Evolutionary conservation across 23 tunicate genomes (phyloP), one percentile per base, ranked within the genome.

Genomic region (Styela plicata): DNA sequence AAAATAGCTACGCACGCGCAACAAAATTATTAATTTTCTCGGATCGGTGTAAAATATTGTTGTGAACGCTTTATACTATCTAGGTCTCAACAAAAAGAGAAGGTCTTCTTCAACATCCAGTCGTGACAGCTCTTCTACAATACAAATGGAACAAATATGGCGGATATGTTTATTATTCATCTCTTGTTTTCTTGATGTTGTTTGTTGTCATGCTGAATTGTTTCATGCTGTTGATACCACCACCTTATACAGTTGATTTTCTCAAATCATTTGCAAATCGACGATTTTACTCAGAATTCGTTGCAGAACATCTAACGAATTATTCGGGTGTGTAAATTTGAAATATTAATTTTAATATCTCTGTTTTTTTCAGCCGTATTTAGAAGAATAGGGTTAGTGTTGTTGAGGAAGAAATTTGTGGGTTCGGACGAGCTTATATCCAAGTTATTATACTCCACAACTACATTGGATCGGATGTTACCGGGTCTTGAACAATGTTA

Each of bases 81-180:
- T 62, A 90, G 96, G 96, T 86, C 19, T 82, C 89, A 63, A 80
- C 83, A 17, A 90, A 91, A 67, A 67, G 97, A 35, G 90, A 86
- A 70, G 74, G 85, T 1, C 79, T 91, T 23, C 85, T 91, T 25
- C 90, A 86, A 64, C 97, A 91, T 64, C 97, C 97, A 2, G 97
- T 91, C 20, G 97, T 91, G 0, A 91, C 90, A 16, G 91, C 88
- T 3, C 63, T 91, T 31, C 69, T 86, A 35, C 97, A 86, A 79
- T 86, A 91, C 85, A 91, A 86, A 57, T 91, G 97, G 97, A 85
- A 82, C 36, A 91, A 87, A 78, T 86, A 86, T 61, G 97, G 97
- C 25, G 97, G 97, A 18, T 69, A 77, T 31, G 90, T 86, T 52
- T 91, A 91, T 69, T 91, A 91, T 87, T 74, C 85, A 63, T 76